phyloP scores from a whole-genome alignment of 2,113 vertebrate species.

The Trichomycterus rosablanca region DNA sequence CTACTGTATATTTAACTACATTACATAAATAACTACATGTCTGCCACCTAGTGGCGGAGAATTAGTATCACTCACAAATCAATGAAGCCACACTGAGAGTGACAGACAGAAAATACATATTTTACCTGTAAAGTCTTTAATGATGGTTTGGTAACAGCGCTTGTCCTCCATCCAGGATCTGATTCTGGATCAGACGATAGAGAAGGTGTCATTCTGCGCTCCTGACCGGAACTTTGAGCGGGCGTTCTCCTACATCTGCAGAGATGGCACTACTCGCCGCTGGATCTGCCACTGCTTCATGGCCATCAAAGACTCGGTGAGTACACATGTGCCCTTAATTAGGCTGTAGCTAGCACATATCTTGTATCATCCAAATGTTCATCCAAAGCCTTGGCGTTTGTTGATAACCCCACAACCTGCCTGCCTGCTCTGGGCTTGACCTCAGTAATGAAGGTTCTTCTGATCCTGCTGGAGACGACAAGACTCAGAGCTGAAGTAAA shows the following conservation, averaged over 20 bases:
- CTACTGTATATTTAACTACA: too few species aligned
- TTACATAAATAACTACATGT: too few species aligned
- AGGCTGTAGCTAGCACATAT: too few species aligned
- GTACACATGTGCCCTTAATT: constrained; percentile 44
- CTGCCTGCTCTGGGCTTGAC: neutral
- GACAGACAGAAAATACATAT: neutral
- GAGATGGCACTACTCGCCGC: constrained; percentile 94
- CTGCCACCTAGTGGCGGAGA: constrained; percentile 34
- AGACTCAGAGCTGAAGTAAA: neutral
- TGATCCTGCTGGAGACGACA: neutral
- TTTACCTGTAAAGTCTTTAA: too few species aligned
- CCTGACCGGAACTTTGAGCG: constrained; percentile 97
- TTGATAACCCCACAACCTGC: neutral
- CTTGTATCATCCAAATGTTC: too few species aligned
- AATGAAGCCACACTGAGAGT: neutral
- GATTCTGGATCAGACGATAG: constrained; percentile 98
- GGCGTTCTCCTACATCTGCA: constrained; percentile 97
- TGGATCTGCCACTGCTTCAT: constrained; percentile 99
- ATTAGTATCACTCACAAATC: neutral
- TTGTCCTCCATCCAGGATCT: constrained; percentile 78
- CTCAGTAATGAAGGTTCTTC: constrained; percentile 1
- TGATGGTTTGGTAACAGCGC: too few species aligned
- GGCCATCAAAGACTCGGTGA: constrained; percentile 96
- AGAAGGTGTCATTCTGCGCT: constrained; percentile 98
- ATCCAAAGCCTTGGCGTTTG: too few species aligned